A percentile compares a stretch with the other conserved stretches of the same genome.
These are phyloP conservation scores for Tolypeutes matacus DNA, from an alignment of 2,797 vertebrate species.

Conservation along the genomic window DNA sequence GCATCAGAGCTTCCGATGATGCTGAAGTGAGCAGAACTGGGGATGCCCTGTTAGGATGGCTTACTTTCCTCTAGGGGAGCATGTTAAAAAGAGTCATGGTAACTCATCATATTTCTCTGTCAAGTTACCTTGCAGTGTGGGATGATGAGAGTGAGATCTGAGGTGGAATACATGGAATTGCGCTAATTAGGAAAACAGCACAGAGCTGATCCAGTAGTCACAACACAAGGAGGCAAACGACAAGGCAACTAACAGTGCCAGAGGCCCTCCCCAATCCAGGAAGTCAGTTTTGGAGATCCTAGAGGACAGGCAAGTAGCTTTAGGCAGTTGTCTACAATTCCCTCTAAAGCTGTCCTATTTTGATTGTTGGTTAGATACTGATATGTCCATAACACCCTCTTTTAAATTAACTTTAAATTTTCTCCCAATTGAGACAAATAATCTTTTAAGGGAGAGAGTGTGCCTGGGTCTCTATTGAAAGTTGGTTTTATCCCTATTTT, in stretches of 20 bases:
- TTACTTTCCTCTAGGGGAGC: background rate
- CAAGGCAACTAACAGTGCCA: too few relatives aligned
- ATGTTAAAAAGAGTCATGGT: background rate
- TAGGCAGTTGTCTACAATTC: background rate
- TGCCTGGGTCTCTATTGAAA: background rate
- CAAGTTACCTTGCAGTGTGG: background rate
- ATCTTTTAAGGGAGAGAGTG: conserved; percentile 15
- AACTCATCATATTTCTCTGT: background rate
- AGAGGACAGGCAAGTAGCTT: background rate
- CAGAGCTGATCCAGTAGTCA: background rate
- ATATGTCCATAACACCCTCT: conserved; percentile 4
- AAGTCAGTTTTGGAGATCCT: background rate
- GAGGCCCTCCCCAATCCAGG: background rate
- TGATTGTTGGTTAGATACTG: background rate
- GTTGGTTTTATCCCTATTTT: conserved; percentile 52
- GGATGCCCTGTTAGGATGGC: background rate
- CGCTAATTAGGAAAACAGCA: background rate
- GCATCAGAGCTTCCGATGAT: background rate
- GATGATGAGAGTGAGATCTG: background rate
- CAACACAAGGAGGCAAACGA: background rate
- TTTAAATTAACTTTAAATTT: conserved; percentile 44
- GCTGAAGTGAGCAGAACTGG: background rate
- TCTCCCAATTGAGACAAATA: conserved; percentile 28
- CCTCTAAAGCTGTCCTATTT: background rate
- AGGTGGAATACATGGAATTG: background rate